Percentiles rank a stretch among this genome's conserved stretches.
These are phyloP conservation scores for Blennius ocellaris DNA, from an alignment of 2,113 vertebrate species.

Conservation along the genomic window DNA sequence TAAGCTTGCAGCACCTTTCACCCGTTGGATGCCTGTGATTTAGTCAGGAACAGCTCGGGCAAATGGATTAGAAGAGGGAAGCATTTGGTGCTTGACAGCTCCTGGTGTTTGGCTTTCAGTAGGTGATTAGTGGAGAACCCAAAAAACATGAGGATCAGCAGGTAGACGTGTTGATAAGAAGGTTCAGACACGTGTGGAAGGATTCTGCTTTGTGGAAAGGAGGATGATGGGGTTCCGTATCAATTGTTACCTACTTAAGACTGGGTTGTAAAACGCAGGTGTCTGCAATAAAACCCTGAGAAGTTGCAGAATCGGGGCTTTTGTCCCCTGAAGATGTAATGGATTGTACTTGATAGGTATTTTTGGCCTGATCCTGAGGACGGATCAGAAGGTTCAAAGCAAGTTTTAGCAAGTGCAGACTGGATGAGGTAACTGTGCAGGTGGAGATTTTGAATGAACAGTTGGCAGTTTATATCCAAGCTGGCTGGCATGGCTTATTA, in stretches of 20 bases:
- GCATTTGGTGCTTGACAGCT: slow-evolving; percentile 54
- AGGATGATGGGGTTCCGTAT: not conserved
- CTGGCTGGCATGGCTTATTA: slow-evolving; percentile 15
- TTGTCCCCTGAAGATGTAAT: slow-evolving; percentile 30
- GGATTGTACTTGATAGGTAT: slow-evolving; percentile 18
- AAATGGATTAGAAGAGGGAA: slow-evolving; percentile 58
- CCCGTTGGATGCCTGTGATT: slow-evolving; percentile 38
- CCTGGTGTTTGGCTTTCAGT: slow-evolving; percentile 41
- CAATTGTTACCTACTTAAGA: not conserved
- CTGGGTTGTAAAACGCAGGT: slow-evolving; percentile 24
- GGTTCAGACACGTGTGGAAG: slow-evolving; percentile 13
- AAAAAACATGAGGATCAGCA: slow-evolving; percentile 25
- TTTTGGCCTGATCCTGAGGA: slow-evolving; percentile 22
- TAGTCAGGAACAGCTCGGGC: slow-evolving; percentile 38
- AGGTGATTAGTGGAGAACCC: slow-evolving; percentile 25
- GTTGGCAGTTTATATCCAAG: slow-evolving; percentile 46
- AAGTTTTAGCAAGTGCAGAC: slow-evolving; percentile 37
- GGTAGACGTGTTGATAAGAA: not conserved
- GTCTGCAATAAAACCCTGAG: slow-evolving; percentile 3
- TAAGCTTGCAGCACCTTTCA: slow-evolving; percentile 46
- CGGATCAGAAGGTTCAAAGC: slow-evolving; percentile 63
- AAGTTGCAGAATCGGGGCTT: slow-evolving; percentile 23
- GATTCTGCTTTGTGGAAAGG: slow-evolving; percentile 22
- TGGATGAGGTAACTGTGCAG: slow-evolving; percentile 72
- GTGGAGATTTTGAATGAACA: slow-evolving; percentile 58